Base-by-base conservation (phyloP, 2,797 vertebrate genomes). In the Ambastaia sidthimunki region DNA sequence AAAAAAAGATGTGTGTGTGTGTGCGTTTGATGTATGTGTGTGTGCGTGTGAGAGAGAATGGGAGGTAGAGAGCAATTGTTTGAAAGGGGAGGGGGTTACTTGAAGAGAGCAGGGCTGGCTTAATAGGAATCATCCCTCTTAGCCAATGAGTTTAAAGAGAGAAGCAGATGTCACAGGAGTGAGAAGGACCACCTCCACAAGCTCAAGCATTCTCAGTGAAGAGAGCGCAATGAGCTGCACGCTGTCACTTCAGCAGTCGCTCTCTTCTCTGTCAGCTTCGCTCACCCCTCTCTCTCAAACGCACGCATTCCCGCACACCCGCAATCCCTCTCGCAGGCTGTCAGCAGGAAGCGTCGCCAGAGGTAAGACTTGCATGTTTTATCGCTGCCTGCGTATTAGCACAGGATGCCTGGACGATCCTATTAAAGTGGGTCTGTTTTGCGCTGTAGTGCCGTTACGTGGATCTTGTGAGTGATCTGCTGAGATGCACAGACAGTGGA, bases 91-190 rank as follows among this genome's bases (percentile, higher is more conserved):
- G 90, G 86, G 91, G 90, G 89, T 88, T 91, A 89, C 86, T 86
- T 82, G 88, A 91, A 91, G 86, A 91, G 89, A 87, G 90, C 82
- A 54, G 89, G 90, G 87, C 91, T 85, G 90, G 91, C 88, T 94
- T 89, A 92, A 92, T 92, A 92, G 85, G 90, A 94, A 90, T 90
- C 89, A 89, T 90, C 85, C 89, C 89, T 90, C 89, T 93, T 88
- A 94, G 90, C 93, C 93, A 94, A 95, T 94, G 90, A 90, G 86
- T 91, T 93, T 90, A 85, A 90, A 92, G 91, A 89, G 89, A 88
- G 90, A 89, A 89, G 91, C 89, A 92, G 90, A 93, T 94, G 93
- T 93, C 90, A 93, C 91, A 93, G 91, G 91, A 89, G 89, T 93
- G 91, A 92, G 89, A 87, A 90, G 90, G 82, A 89, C 89, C 92